Base-by-base conservation (phyloP, 2,113 vertebrate species). In the Gasterosteus nipponicus region DNA sequence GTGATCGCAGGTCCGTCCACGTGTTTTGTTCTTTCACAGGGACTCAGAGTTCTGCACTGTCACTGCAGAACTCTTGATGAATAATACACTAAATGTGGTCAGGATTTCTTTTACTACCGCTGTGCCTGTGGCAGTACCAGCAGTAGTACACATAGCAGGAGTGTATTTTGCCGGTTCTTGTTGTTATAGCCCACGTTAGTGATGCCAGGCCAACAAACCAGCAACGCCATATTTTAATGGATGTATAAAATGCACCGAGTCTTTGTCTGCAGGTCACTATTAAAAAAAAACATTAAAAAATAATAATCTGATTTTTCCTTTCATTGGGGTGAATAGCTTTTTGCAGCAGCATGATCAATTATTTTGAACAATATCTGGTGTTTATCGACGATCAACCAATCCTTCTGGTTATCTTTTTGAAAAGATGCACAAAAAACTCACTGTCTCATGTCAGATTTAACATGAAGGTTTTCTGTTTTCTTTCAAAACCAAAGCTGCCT, bases 1-100 rank as follows among this genome's bases (percentile, higher is more conserved):
- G 26, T 44, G 8, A 78, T 66, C 31, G 46, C 33, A 59, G 42
- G n/a, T 67, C 44, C 19, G 16, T 54, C 61, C 11, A n/a, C 38
- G 57, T n/a, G 31, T 69, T 71, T 69, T 29, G 2, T 49, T 4
- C 6, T 66, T 68, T 42, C 70, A 3, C 12, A 54, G 4, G 4
- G 6, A 29, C 9, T 61, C 18, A 35, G 7, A 51, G 7, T 33
- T 33, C 22, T 63, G 22, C 9, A n/a, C 33, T n/a, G 39, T 15
- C 3, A 60, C 29, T 26, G 1, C 2, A 33, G 49, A 19, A 56
- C n/a, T 59, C 5, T 41, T 73, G 5, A 47, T 39, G 18, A 26
- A 44, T 18, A 7, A 4, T 7, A 53, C 4, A 59, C n/a, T 56
- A 19, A 53, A 26, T 61, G 67, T 33, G 33, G 3, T 44, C 14